phyloP scores from a whole-genome alignment of 2,113 vertebrate species.

The Rallus limicola region DNA sequence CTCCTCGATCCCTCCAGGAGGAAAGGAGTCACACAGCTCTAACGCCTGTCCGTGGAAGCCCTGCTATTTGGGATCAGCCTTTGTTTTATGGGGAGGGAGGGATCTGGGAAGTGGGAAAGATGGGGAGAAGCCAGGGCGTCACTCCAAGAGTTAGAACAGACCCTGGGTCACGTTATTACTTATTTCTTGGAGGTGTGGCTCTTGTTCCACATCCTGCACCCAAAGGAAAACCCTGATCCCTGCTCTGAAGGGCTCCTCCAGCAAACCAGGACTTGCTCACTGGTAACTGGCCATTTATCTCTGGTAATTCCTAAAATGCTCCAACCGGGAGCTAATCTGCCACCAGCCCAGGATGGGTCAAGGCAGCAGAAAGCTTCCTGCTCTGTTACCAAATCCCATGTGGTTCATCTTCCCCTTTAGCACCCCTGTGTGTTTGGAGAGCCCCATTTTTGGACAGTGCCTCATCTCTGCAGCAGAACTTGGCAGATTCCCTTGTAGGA shows the following conservation, averaged over 20 bases:
- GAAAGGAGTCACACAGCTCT: slow-evolving; percentile 75
- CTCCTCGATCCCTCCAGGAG: slow-evolving; percentile 50
- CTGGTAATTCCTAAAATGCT: not conserved
- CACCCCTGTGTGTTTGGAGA: not conserved
- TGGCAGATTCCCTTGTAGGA: not conserved
- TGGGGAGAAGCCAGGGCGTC: not conserved
- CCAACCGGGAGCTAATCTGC: not conserved
- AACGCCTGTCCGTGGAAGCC: slow-evolving; percentile 66
- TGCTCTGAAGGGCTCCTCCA: not conserved
- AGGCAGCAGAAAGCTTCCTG: not conserved
- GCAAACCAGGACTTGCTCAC: fast-evolving
- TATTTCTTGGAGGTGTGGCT: slow-evolving; percentile 3
- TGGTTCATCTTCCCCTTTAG: not conserved
- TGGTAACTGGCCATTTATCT: not conserved
- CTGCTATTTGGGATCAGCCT: slow-evolving; percentile 39
- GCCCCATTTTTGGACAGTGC: not conserved
- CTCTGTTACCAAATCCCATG: fast-evolving
- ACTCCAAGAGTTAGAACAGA: not conserved
- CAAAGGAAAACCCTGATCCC: not conserved
- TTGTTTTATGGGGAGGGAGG: slow-evolving; percentile 8
- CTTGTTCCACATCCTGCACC: not conserved
- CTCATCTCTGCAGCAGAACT: not conserved
- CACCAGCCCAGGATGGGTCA: not conserved
- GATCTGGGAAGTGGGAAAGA: slow-evolving; percentile 53
- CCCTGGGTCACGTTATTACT: not conserved